phyloP scores from a whole-genome alignment of 2,888 invertebrate genomes.

The Phaonia tiefii region DNA sequence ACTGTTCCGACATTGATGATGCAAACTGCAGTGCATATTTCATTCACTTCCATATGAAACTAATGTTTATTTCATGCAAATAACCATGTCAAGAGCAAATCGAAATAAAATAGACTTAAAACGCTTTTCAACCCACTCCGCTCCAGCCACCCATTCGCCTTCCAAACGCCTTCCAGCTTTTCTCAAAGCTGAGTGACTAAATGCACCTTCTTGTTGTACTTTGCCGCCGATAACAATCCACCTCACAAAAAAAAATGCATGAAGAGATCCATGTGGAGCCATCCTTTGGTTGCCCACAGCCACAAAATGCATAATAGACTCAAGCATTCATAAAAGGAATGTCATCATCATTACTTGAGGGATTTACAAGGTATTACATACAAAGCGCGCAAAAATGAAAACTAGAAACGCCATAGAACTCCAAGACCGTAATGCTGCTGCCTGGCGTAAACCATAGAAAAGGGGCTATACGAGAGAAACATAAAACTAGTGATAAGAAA shows the following conservation, averaged over 20 bases:
- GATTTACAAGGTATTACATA: constrained; percentile 56
- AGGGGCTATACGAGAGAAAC: not conserved
- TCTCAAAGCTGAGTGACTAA: constrained; percentile 4
- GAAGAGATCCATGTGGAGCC: not conserved
- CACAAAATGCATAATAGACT: constrained; percentile 55
- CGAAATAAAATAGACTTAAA: constrained; percentile 62
- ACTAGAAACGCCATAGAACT: not conserved
- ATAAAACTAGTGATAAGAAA: too few species aligned
- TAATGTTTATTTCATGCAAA: constrained; percentile 65
- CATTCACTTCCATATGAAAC: constrained; percentile 40
- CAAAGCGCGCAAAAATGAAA: not conserved
- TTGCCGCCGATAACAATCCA: not conserved
- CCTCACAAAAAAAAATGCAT: not conserved
- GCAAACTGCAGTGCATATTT: constrained; percentile 7
- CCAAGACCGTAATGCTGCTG: constrained; percentile 16
- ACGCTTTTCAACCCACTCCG: not conserved
- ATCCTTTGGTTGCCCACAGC: constrained; percentile 38
- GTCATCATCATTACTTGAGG: constrained; percentile 64
- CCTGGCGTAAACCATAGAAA: constrained; percentile 9
- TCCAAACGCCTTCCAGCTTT: not conserved
- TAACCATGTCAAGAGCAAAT: constrained; percentile 61
- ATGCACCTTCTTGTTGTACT: not conserved
- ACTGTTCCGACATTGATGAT: constrained; percentile 3
- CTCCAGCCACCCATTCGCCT: not conserved
- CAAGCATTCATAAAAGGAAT: constrained; percentile 65